Percentiles rank a stretch among this genome's conserved stretches.
phyloP scores from a whole-genome alignment of 2,888 invertebrate species.

The Hofmannophila pseudospretella region DNA sequence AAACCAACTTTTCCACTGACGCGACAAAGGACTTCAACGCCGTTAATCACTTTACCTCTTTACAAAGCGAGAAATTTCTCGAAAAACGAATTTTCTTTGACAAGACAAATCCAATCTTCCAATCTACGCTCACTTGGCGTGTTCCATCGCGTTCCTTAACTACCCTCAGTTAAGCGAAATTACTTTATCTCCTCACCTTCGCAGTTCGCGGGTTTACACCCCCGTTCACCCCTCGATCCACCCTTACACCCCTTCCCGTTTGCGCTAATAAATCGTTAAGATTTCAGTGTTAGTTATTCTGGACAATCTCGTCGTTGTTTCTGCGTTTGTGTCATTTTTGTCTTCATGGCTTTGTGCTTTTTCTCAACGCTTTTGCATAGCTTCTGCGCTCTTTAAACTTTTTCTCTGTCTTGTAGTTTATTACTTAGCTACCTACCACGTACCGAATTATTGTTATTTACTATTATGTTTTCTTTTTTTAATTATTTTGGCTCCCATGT shows the following conservation, averaged over 20 bases:
- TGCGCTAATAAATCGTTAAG: conserved; percentile 1
- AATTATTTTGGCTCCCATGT: too few species aligned
- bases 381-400: too few species aligned
- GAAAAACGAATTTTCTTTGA: conserved; percentile 1
- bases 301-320: background rate
- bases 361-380: too few species aligned
- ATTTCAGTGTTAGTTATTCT: conserved; percentile 2
- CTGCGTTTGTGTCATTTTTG: background rate
- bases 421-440: too few species aligned
- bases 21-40: background rate
- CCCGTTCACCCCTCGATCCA: conserved; percentile 9
- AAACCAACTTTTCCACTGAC: too few species aligned
- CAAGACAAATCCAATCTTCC: conserved; percentile 1
- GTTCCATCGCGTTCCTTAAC: conserved; percentile 45
- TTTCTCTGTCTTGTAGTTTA: too few species aligned
- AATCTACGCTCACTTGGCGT: conserved; percentile 31
- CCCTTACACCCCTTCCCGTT: conserved; percentile 1
- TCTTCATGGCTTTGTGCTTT: too few species aligned
- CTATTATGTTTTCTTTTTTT: too few species aligned
- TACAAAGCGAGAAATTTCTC: background rate
- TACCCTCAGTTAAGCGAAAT: conserved; percentile 52
- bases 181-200: conserved; percentile 56
- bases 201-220: conserved; percentile 27
- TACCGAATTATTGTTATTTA: too few species aligned
- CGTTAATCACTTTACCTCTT: conserved; percentile 1